Conservation (phyloP, 2,113 vertebrate species). For the Scalopus aquaticus region DNA sequence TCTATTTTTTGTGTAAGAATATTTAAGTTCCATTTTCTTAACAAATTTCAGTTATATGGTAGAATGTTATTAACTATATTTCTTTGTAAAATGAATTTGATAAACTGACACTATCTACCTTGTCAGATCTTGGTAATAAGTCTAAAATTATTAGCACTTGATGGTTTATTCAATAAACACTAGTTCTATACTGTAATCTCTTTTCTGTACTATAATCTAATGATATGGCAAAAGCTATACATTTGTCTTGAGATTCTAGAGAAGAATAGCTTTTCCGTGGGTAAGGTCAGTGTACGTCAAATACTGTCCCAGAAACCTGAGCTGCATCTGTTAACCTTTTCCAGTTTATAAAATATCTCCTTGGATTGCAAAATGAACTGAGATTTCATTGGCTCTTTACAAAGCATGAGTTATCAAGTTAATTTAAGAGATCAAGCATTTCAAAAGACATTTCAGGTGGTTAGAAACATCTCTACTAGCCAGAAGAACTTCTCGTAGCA, state of each 20-base stretch:
- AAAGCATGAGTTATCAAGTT: constrained; percentile 42
- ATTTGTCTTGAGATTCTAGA: background rate
- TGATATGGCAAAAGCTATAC: background rate
- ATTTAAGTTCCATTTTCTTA: background rate
- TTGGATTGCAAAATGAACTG: constrained; percentile 36
- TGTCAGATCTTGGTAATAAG: background rate
- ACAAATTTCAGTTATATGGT: background rate
- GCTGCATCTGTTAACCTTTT: constrained; percentile 44
- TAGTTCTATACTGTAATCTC: background rate
- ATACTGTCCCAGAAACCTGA: background rate
- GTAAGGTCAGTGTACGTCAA: constrained; percentile 17
- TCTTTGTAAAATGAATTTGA: background rate
- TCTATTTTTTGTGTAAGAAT: background rate
- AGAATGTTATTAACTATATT: background rate
- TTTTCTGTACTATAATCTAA: background rate
- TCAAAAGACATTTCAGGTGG: background rate
- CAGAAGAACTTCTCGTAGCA: background rate
- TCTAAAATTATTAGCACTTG: background rate
- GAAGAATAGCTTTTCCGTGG: background rate
- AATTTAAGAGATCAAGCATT: constrained; percentile 54
- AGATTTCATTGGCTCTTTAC: constrained; percentile 25
- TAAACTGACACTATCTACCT: background rate
- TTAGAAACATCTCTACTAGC: background rate
- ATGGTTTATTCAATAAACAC: background rate
- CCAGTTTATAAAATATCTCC: constrained; percentile 37